Evolutionary conservation across 1,140 invertebrate genomes (phyloP).

Genomic region (Vanessa atalanta): DNA sequence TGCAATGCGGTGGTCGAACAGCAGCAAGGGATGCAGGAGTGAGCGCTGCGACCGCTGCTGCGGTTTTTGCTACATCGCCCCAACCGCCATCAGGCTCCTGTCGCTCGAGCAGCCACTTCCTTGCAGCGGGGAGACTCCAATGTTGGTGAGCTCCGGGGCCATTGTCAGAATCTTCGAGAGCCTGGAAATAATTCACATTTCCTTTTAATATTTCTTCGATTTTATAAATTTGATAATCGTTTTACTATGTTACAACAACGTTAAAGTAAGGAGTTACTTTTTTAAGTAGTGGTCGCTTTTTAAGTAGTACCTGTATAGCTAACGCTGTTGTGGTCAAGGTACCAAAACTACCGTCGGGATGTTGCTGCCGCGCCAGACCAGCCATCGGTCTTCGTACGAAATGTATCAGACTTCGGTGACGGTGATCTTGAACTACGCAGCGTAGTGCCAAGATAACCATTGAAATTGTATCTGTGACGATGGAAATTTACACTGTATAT

Average conservation of each 20-base stretch:
- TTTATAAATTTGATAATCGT: too few relatives aligned
- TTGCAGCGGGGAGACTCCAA: constrained; percentile 89
- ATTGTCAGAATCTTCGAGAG: constrained; percentile 86
- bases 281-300: too few relatives aligned
- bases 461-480: constrained; percentile 87
- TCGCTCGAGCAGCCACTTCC: constrained; percentile 86
- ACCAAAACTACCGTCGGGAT: constrained; percentile 90
- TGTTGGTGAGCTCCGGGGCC: constrained; percentile 81
- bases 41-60: constrained; percentile 88
- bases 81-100: constrained; percentile 90
- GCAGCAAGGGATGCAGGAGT: constrained; percentile 85
- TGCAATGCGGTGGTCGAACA: constrained; percentile 85
- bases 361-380: constrained; percentile 87
- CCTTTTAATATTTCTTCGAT: too few relatives aligned
- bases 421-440: constrained; percentile 91
- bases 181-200: constrained; percentile 72
- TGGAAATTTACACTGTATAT: neutral
- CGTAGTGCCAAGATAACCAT: constrained; percentile 91
- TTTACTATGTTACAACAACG: too few relatives aligned
- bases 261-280: too few relatives aligned
- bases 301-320: constrained; percentile 84
- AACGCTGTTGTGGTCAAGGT: constrained; percentile 90
- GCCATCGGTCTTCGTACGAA: constrained; percentile 88
- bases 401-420: constrained; percentile 88
- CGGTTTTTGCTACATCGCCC: constrained; percentile 86